Percentiles rank a stretch among this genome's conserved stretches.
phyloP scores from a whole-genome alignment of 2,888 invertebrate species.

The Mantis religiosa region DNA sequence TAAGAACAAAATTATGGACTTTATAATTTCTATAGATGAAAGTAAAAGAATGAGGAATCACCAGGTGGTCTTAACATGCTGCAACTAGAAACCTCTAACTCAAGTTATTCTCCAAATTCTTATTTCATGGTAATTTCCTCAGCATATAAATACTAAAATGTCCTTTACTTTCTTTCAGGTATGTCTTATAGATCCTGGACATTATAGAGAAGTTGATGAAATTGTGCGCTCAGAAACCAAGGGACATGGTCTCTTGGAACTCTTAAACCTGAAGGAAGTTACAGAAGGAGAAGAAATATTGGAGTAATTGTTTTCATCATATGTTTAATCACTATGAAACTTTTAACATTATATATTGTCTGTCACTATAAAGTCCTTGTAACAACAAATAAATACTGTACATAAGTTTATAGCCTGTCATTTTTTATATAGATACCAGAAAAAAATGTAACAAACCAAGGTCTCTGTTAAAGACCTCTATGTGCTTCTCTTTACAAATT shows the following conservation, averaged over 20 bases:
- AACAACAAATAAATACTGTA: background rate
- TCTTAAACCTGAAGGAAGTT: constrained; percentile 88
- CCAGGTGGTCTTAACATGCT: no score
- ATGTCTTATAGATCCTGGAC: constrained; percentile 84
- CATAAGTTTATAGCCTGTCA: background rate
- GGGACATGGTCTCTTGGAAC: constrained; percentile 81
- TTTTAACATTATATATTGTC: background rate
- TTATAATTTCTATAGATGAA: no score
- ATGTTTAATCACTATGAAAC: background rate
- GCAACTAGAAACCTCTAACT: no score
- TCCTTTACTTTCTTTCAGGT: constrained; percentile 41
- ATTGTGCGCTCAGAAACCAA: constrained; percentile 81
- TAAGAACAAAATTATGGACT: no score
- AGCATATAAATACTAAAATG: no score
- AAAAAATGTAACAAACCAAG: background rate
- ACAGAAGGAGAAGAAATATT: constrained; percentile 79
- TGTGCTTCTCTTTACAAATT: background rate
- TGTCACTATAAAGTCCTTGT: background rate
- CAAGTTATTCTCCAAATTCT: no score
- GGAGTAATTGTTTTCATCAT: constrained; percentile 39
- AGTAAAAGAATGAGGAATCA: no score
- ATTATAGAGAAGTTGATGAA: constrained; percentile 84
- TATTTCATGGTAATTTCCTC: no score
- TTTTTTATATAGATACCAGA: background rate
- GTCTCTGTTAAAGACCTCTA: background rate